Conservation (phyloP, 2,797 vertebrate genomes). For the Enteromius trimaculatus region DNA sequence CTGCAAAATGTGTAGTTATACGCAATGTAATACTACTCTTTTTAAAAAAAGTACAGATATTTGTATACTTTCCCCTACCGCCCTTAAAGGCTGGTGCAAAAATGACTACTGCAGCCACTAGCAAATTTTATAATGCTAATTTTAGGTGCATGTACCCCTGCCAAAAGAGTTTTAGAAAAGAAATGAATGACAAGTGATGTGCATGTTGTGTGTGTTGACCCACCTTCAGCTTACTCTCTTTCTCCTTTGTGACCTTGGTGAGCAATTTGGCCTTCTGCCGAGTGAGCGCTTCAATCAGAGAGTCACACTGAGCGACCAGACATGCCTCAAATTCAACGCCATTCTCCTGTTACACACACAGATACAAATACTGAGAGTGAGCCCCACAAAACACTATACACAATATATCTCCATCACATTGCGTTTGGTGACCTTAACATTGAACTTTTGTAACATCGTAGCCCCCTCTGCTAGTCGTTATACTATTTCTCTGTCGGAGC, state of each 20-base stretch:
- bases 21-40: not conserved
- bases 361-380: conserved; percentile 40
- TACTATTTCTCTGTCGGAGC: too few relatives aligned
- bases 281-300: conserved; percentile 92
- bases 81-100: not conserved
- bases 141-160: conserved; percentile 12
- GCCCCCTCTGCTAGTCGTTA: not conserved
- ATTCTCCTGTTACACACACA: conserved; percentile 82
- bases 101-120: not conserved
- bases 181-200: not conserved
- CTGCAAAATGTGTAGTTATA: not conserved
- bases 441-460: not conserved
- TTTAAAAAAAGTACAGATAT: not conserved
- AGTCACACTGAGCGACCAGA: conserved; percentile 96
- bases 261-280: conserved; percentile 97
- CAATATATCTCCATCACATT: not conserved
- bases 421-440: not conserved
- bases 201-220: conserved; percentile 45
- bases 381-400: not conserved
- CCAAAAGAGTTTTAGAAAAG: conserved; percentile 30
- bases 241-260: conserved; percentile 97
- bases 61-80: not conserved
- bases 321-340: conserved; percentile 97
- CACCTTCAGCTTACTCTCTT: conserved; percentile 96
- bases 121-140: not conserved